Conservation (phyloP, 1,140 invertebrate species). For the Physella acuta region DNA sequence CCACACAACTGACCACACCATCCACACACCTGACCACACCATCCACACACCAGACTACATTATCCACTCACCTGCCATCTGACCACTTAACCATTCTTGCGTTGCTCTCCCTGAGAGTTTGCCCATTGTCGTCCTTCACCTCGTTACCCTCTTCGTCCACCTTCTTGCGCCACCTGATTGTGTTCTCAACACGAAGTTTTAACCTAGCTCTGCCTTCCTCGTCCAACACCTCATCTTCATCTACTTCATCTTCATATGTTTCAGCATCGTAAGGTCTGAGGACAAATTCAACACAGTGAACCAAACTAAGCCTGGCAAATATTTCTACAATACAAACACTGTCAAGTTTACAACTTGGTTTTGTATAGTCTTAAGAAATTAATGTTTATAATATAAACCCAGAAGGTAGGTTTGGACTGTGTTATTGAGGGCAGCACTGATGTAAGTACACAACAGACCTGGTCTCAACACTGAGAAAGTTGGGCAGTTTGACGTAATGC, state of each 20-base stretch:
- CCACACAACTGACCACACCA: no score
- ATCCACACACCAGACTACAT: no score
- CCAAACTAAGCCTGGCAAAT: background rate
- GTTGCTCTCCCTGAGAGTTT: conserved; percentile 88
- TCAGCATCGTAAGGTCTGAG: conserved; percentile 86
- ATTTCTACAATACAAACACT: no score
- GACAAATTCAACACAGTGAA: conserved; percentile 1
- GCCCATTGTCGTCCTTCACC: conserved; percentile 64
- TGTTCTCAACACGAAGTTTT: conserved; percentile 84
- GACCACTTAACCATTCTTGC: conserved; percentile 95
- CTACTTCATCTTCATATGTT: conserved; percentile 98
- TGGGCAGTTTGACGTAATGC: conserved; percentile 74
- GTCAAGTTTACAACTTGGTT: no score
- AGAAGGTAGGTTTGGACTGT: no score
- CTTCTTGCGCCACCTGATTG: conserved; percentile 89
- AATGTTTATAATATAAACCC: no score
- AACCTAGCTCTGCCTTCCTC: conserved; percentile 84
- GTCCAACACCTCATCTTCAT: conserved; percentile 96
- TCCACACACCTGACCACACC: no score
- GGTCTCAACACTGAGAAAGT: conserved; percentile 66
- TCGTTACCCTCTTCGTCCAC: conserved; percentile 73
- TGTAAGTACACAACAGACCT: no score
- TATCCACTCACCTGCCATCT: conserved; percentile 86
- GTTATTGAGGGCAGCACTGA: no score
- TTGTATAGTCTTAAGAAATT: no score